Percentiles rank a stretch among this genome's conserved stretches.
phyloP scores from a whole-genome alignment of 2,113 vertebrate genomes.

The Muntiacus muntjak region DNA sequence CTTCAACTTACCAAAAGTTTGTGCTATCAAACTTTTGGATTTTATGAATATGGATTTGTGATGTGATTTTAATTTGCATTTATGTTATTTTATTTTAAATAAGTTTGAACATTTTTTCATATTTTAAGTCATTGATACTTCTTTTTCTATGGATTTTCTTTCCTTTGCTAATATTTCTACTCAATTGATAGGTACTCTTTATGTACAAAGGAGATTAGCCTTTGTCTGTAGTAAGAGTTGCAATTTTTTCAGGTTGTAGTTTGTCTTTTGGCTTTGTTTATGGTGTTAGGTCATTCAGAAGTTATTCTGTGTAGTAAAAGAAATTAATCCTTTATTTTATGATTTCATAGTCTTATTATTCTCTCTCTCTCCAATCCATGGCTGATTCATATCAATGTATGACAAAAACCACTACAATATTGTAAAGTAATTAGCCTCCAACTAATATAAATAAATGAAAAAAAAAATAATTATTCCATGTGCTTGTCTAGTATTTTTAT shows the following conservation, averaged over 20 bases:
- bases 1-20: background rate
- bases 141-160: background rate
- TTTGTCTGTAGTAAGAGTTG: background rate
- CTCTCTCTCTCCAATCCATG: background rate
- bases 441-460: too few relatives aligned
- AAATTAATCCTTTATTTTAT: background rate
- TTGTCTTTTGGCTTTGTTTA: background rate
- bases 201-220: background rate
- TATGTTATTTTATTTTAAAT: background rate
- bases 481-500: background rate
- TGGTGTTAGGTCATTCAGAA: background rate
- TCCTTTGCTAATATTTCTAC: background rate
- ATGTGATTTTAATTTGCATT: background rate
- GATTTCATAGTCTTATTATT: background rate
- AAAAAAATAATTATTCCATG: background rate
- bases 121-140: background rate
- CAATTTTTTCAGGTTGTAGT: background rate
- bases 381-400: too few relatives aligned
- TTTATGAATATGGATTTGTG: background rate
- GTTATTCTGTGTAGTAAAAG: background rate
- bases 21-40: background rate
- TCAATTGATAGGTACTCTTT: background rate
- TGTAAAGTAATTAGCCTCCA: too few relatives aligned
- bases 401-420: too few relatives aligned
- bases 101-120: background rate